These are phyloP conservation scores for Corythaixoides concolor DNA, from an alignment of 2,113 vertebrate genomes.

Conservation along the genomic window DNA sequence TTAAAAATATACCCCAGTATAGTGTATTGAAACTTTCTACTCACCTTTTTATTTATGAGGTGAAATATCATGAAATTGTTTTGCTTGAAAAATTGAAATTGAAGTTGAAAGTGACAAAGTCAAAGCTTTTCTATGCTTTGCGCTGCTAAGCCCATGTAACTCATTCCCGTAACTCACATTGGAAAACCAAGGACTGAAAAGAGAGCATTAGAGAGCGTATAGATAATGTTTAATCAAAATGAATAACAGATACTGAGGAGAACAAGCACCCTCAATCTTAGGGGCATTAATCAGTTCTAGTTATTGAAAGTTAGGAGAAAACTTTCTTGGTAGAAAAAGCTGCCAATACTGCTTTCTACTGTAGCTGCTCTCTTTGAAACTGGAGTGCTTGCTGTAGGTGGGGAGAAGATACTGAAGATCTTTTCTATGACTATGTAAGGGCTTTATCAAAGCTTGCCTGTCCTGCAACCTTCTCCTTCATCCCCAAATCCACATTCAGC, in stretches of 20 bases:
- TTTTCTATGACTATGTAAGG: neutral
- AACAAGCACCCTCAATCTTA: neutral
- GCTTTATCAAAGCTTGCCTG: neutral
- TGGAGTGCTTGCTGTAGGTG: neutral
- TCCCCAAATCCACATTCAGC: neutral
- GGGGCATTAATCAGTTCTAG: neutral
- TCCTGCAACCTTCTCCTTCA: neutral
- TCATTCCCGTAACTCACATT: fast-evolving
- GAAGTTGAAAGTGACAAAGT: neutral
- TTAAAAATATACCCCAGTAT: neutral
- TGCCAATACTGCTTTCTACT: neutral
- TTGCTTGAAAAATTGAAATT: neutral
- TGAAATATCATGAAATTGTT: neutral
- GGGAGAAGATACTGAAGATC: neutral
- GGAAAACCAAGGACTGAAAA: neutral
- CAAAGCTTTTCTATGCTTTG: neutral
- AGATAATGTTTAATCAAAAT: neutral
- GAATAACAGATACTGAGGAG: neutral
- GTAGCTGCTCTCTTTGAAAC: neutral
- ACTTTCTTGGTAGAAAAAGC: neutral
- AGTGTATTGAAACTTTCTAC: neutral
- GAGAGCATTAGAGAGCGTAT: neutral
- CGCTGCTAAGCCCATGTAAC: neutral
- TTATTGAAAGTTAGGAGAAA: neutral
- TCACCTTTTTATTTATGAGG: neutral